Evolutionary conservation across 2,888 invertebrate genomes (phyloP).

Genomic region (Noctua fimbriata): DNA sequence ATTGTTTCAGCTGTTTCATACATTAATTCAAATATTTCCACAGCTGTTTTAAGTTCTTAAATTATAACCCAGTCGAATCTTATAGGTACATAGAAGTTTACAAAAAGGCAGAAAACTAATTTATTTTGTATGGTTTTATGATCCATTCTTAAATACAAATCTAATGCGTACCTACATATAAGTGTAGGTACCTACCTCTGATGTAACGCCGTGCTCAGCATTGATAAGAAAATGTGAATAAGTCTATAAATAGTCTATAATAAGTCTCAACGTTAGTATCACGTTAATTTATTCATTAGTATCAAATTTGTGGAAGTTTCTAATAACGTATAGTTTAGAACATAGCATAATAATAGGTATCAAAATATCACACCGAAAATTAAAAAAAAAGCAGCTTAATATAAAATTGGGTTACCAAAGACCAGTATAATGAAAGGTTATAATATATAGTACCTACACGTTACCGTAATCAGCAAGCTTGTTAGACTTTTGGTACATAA

Average conservation of each 20-base stretch:
- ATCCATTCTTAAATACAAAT: too few species aligned
- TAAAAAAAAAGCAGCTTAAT: not conserved
- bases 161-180: too few species aligned
- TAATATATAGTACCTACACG: not conserved
- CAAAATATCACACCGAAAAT: not conserved
- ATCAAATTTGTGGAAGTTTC: not conserved
- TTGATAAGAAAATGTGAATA: conserved; percentile 24
- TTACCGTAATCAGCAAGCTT: not conserved
- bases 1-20: conserved; percentile 16
- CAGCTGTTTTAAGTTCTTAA: not conserved
- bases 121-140: too few species aligned
- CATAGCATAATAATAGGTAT: not conserved
- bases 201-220: conserved; percentile 6
- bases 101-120: not conserved
- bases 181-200: too few species aligned
- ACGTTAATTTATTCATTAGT: not conserved
- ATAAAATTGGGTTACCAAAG: not conserved
- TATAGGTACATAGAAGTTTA: not conserved
- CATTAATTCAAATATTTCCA: not conserved
- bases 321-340: not conserved
- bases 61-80: not conserved
- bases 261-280: not conserved
- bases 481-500: not conserved
- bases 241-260: too few species aligned
- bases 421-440: not conserved